Percentiles rank a stretch among this genome's conserved stretches.
Conservation (phyloP, 2,113 vertebrate species). For the Trinectes maculatus region DNA sequence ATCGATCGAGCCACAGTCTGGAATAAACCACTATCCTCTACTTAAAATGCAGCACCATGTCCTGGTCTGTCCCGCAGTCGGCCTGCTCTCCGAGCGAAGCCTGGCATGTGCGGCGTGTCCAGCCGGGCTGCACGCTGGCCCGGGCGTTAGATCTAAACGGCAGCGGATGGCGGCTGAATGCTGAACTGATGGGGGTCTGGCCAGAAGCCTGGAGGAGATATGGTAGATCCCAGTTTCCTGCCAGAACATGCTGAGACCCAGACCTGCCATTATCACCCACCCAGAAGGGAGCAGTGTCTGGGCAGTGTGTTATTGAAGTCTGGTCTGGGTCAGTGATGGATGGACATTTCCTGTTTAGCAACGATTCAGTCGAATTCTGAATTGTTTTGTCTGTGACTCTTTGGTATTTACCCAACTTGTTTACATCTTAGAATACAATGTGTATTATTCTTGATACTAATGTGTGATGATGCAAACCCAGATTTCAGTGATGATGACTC, state of each 20-base stretch:
- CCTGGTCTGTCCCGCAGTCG: conserved; percentile 20
- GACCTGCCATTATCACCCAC: conserved; percentile 54
- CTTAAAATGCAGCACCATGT: conserved; percentile 47
- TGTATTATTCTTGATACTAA: neutral
- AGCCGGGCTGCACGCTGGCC: conserved; percentile 42
- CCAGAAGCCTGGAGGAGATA: conserved; percentile 55
- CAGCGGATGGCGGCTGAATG: conserved; percentile 66
- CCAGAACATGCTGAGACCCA: conserved; percentile 66
- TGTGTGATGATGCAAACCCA: neutral
- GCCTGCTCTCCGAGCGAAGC: conserved; percentile 41
- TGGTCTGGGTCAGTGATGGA: neutral
- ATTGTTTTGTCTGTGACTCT: neutral
- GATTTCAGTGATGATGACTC: conserved; percentile 25
- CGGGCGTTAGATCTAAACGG: conserved; percentile 54
- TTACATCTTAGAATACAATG: neutral
- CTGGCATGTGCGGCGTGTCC: conserved; percentile 40
- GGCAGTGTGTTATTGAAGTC: conserved; percentile 15
- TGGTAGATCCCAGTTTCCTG: conserved; percentile 52
- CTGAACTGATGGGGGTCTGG: conserved; percentile 66
- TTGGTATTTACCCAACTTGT: neutral
- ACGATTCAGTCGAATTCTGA: neutral
- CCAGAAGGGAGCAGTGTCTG: conserved; percentile 17
- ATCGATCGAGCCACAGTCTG: conserved; percentile 21
- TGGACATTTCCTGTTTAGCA: no score
- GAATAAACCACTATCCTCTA: conserved; percentile 36